Evolutionary conservation across 1,140 invertebrate species (phyloP), one percentile per base, ranked within the genome.

Genomic region (Drosophila hydei): DNA sequence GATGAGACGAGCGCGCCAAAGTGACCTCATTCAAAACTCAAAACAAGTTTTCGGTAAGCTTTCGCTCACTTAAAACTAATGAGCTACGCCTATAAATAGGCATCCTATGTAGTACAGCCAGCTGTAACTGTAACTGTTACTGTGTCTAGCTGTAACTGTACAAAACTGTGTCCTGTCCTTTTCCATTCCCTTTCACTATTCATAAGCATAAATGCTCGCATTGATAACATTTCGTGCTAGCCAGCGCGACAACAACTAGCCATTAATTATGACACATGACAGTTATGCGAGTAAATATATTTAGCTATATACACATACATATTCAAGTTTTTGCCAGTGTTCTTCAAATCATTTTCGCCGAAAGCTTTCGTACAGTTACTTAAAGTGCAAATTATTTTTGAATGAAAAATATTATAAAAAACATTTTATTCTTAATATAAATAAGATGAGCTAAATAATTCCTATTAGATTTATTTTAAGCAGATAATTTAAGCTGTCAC

Each of bases 21-120:
- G 77, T 87, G 81, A 87, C 81, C 81, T 87, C 81, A 87, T 87
- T 88, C 78, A 87, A 88, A 85, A 87, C 81, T 87, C 83, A 88
- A 88, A 87, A 87, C 83, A 88, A 87, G 81, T 87, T 81, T 81
- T 42, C 14, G 83, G 81, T 87, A 81, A 87, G 81, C 77, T 88
- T 77, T 87, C 83, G 83, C 75, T 87, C 81, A 87, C 81, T 87
- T 87, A 88, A 87, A 87, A 87, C 81, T 87, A 87, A 87, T 87
- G 81, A 87, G 81, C 70, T 81, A 68, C 78, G 81, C 71, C 74
- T 88, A 87, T 88, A 87, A 88, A 87, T 87, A 87, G 77, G 59
- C 72, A 42, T 14, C n/a, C 38, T 1, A 42, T 42, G 16, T 42
- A 16, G 38, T 33, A 42, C 16, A 8, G n/a, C 1, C 5, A 42